Percentiles rank a stretch among this genome's conserved stretches.
Conservation (phyloP, 2,888 invertebrate genomes). For the Myopa testacea region DNA sequence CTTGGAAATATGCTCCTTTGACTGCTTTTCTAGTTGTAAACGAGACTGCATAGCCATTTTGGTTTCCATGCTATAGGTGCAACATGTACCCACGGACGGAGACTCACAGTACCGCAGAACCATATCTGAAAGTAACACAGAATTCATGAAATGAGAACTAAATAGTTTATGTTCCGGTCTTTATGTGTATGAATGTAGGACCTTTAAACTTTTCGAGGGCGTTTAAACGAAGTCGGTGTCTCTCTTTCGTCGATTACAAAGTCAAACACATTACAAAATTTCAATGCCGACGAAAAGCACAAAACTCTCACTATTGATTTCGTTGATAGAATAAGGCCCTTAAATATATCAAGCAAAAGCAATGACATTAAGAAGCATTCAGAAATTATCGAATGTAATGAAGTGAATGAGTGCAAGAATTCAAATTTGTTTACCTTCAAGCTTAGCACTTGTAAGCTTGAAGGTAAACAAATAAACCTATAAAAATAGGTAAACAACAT, state of each 20-base stretch:
- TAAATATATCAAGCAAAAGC: neutral
- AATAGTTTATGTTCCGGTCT: neutral
- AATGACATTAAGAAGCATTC: neutral
- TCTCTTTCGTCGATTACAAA: too few relatives aligned
- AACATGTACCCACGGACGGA: slow-evolving; percentile 71
- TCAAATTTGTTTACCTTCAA: too few relatives aligned
- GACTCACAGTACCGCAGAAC: slow-evolving; percentile 67
- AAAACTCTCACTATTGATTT: too few relatives aligned
- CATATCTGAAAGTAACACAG: slow-evolving; percentile 59
- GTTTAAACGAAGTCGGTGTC: too few relatives aligned
- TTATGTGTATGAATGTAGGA: neutral
- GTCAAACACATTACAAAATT: too few relatives aligned
- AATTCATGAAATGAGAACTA: slow-evolving; percentile 18
- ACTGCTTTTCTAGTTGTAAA: slow-evolving; percentile 79
- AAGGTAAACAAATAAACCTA: too few relatives aligned
- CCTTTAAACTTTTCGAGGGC: too few relatives aligned
- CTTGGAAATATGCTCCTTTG: slow-evolving; percentile 81
- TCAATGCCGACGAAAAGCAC: too few relatives aligned
- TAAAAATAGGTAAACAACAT: neutral
- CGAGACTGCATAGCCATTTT: slow-evolving; percentile 79
- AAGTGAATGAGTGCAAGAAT: neutral
- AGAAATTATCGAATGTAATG: neutral
- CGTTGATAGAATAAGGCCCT: too few relatives aligned
- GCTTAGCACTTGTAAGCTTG: too few relatives aligned
- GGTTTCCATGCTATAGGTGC: slow-evolving; percentile 74